Evolutionary conservation across 2,888 invertebrate genomes (phyloP), one percentile per base, ranked within the genome.

Genomic region (Bombylius discolor): DNA sequence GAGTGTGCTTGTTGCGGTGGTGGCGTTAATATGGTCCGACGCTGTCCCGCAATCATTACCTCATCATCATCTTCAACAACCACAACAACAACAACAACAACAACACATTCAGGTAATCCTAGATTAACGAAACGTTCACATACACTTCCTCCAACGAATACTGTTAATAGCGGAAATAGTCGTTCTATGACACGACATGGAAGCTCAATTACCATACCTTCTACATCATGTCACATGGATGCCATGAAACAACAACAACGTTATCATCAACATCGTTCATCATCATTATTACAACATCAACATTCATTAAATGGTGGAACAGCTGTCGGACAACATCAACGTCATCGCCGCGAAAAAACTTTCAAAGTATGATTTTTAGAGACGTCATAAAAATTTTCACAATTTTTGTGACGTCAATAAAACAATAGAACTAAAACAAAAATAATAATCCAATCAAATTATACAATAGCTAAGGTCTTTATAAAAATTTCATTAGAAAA

Each of bases 1-100:
- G 74, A 72, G 66, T 73, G 73, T 70, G 73, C 73, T 68, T 73
- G 74, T 71, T 74, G 73, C 70, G 73, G 74, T 65, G 74, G 71
- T 64, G 73, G 73, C 62, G 72, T 73, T 65, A 72, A 72, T 72
- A 66, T 71, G 62, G 67, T 69, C 65, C 70, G 72, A 58, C 70
- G 70, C 61, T 60, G 57, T 53, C 58, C 57, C 61, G 56, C 65
- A 64, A 59, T 66, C 66, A 61, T 64, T 63, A 57, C 59, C 62
- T 57, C 64, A 61, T 52, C 64, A 56, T 59, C 61, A 57, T 59
- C 61, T 52, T 60, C 61, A 34, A 49, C 55, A 42, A 54, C 58
- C 46, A 67, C 65, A 57, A 64, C 63, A 66, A 64, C 67, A 56
- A 64, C 66, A 58, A 42, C 52, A 23, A 45, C 53, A 45, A 47